Base-by-base conservation (phyloP, 2,797 vertebrate species). In the Sebastes minor region DNA sequence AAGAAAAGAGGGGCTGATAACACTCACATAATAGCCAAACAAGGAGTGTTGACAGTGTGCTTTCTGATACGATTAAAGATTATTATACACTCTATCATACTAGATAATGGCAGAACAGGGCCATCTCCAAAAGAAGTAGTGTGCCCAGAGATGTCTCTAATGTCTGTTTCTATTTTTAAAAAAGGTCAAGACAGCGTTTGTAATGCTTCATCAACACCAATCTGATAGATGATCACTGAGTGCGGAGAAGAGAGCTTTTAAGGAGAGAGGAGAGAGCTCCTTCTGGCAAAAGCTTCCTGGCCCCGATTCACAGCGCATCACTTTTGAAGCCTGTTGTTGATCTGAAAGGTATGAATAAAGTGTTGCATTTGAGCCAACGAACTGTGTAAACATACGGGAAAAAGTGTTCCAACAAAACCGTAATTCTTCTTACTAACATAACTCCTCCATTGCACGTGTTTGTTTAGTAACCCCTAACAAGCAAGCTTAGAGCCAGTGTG, bases 151-250 rank as follows among this genome's bases (percentile, higher is more conserved):
- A 69, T 42, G 42, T 65, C 38, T 84, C 80, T 74, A 55, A 84
- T 81, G 66, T 76, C 63, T 59, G 66, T 76, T 79, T 89, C 77
- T 84, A 88, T 89, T 86, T 86, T 82, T 71, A 71, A 73, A 56
- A 82, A 90, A 83, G 83, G 66, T 78, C 81, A 83, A 33, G 46
- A 71, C 32, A 32, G 23, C 46, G 33, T 78, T 81, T 71, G 22
- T 52, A 75, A 84, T 77, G 71, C 25, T 61, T 88, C 63, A 57
- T 86, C 65, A 28, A 78, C 52, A 71, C 14, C 52, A 67, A 64
- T 83, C 74, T 77, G 74, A 89, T 67, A 77, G 80, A 77, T 74
- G 74, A 86, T 81, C 57, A 60, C 53, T 30, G 23, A 52, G 76
- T 49, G 67, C 23, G 23, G 33, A 53, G 52, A 74, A 10, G 10